Evolutionary conservation across 2,888 invertebrate genomes (phyloP).

Genomic region (Drosophila ezoana): DNA sequence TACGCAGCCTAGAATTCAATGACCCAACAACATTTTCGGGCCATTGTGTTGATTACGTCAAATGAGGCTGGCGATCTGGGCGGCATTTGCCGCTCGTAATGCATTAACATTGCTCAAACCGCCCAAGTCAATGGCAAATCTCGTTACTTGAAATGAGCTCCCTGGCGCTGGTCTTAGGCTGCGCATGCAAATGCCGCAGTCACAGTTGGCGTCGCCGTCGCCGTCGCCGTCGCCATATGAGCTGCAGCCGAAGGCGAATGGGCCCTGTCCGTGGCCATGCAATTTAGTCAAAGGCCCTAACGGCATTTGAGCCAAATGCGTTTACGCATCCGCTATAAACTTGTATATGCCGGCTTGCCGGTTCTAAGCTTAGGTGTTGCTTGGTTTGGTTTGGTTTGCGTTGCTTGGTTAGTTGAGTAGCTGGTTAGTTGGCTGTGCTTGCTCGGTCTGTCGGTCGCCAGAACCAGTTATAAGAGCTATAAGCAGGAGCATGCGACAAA

Average conservation of each 20-base stretch:
- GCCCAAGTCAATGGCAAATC: constrained; percentile 55
- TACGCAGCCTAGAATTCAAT: constrained; percentile 68
- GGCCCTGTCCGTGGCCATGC: constrained; percentile 76
- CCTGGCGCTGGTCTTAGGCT: constrained; percentile 35
- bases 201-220: constrained; percentile 7
- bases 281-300: constrained; percentile 83
- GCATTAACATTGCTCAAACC: constrained; percentile 72
- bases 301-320: constrained; percentile 84
- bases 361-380: constrained; percentile 64
- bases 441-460: constrained; percentile 56
- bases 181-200: constrained; percentile 60
- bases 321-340: constrained; percentile 84
- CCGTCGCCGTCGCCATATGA: constrained; percentile 26
- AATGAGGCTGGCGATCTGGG: constrained; percentile 67
- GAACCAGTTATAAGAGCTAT: constrained; percentile 76
- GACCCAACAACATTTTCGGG: constrained; percentile 73
- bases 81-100: constrained; percentile 57
- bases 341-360: constrained; percentile 78
- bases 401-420: constrained; percentile 26
- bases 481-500: constrained; percentile 81
- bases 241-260: constrained; percentile 53
- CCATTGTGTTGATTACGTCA: constrained; percentile 77
- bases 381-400: constrained; percentile 12
- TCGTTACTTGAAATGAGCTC: constrained; percentile 43
- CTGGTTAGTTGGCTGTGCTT: constrained; percentile 23